Percentiles rank a stretch among this genome's conserved stretches.
Conservation (phyloP, 2,888 invertebrate species). For the Meiosimyza platycephala region DNA sequence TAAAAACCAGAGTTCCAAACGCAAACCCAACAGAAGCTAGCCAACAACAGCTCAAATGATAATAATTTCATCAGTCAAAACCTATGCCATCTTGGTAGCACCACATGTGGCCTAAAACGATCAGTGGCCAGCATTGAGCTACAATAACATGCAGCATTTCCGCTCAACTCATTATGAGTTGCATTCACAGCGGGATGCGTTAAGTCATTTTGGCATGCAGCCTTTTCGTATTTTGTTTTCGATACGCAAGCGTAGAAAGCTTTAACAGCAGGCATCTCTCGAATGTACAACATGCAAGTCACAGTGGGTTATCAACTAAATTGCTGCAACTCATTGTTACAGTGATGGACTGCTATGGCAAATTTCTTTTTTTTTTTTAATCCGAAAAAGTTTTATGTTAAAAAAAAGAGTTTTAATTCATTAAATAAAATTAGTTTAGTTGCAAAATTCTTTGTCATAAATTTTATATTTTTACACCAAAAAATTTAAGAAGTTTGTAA, state of each 20-base stretch:
- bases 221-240: neutral
- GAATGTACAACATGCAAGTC: neutral
- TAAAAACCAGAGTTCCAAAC: neutral
- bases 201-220: neutral
- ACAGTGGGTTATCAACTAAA: constrained; percentile 5
- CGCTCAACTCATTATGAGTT: constrained; percentile 32
- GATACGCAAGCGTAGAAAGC: constrained; percentile 19
- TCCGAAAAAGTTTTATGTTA: too few relatives aligned
- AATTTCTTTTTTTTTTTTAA: too few relatives aligned
- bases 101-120: neutral
- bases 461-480: too few relatives aligned
- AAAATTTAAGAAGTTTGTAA: too few relatives aligned
- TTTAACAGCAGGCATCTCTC: neutral
- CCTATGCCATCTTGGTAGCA: neutral
- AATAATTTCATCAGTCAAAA: constrained; percentile 22
- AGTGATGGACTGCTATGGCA: too few relatives aligned
- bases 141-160: constrained; percentile 14
- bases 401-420: too few relatives aligned
- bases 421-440: too few relatives aligned
- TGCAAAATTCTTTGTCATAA: too few relatives aligned
- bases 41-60: constrained; percentile 43
- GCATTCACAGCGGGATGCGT: constrained; percentile 32
- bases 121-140: too few relatives aligned
- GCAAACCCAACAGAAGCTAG: constrained; percentile 30
- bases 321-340: neutral